phyloP scores from a whole-genome alignment of 2,797 vertebrate genomes.

The Pangasius djambal region DNA sequence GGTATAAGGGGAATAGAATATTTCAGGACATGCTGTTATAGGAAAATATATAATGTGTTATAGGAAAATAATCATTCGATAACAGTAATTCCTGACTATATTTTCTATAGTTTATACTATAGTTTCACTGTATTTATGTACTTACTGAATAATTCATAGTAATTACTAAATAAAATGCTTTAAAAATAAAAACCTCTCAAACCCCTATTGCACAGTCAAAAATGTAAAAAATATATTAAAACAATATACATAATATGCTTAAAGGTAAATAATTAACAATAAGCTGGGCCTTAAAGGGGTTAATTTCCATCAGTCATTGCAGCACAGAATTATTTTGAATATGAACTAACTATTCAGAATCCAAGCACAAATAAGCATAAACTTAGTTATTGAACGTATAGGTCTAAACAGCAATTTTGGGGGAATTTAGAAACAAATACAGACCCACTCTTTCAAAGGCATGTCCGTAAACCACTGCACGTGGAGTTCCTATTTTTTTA shows the following conservation, averaged over 20 bases:
- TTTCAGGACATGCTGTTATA: too few species aligned
- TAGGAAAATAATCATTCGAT: background rate
- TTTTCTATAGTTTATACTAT: too few species aligned
- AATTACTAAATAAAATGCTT: background rate
- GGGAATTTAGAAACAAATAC: background rate
- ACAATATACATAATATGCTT: background rate
- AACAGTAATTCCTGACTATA: too few species aligned
- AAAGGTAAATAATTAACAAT: background rate
- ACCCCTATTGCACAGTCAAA: too few species aligned
- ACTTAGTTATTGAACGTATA: background rate
- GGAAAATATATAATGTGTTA: too few species aligned
- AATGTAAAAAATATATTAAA: too few species aligned
- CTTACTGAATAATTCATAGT: background rate
- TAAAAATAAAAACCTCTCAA: too few species aligned
- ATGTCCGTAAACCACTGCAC: background rate
- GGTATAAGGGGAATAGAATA: too few species aligned
- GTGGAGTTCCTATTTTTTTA: background rate
- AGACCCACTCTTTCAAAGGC: background rate
- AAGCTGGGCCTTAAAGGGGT: too few species aligned
- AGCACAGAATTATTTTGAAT: background rate
- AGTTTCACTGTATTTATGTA: background rate
- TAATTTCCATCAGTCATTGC: too few species aligned
- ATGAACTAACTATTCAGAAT: background rate
- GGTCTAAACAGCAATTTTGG: background rate
- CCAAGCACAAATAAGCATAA: background rate